phyloP scores from a whole-genome alignment of 2,888 invertebrate genomes.

The Drosophila mulleri region DNA sequence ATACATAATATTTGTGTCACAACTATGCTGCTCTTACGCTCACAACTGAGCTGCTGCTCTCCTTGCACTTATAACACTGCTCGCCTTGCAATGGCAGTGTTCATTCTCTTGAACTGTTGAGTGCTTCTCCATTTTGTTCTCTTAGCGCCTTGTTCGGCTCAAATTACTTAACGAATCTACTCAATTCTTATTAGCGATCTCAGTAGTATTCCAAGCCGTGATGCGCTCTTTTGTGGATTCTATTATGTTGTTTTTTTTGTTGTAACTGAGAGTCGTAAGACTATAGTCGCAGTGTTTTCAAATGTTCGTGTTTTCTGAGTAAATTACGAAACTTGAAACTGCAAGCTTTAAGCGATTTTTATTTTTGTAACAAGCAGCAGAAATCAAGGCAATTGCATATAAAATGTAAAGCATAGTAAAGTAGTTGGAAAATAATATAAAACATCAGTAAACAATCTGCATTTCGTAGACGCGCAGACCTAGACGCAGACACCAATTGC shows the following conservation, averaged over 20 bases:
- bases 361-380: conserved; percentile 3
- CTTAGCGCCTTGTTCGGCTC: not conserved
- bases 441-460: conserved; percentile 74
- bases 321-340: not conserved
- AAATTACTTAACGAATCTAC: not conserved
- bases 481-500: not conserved
- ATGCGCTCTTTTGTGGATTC: not conserved
- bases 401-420: conserved; percentile 49
- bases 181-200: not conserved
- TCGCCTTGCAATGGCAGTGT: too few species aligned
- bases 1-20: too few species aligned
- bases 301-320: not conserved
- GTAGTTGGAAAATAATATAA: conserved; percentile 60
- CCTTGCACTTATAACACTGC: not conserved
- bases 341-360: not conserved
- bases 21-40: not conserved
- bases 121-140: not conserved
- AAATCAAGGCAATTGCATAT: conserved; percentile 62
- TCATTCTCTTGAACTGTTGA: not conserved
- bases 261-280: not conserved
- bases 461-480: conserved; percentile 46
- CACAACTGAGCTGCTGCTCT: not conserved
- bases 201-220: not conserved
- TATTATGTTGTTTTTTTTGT: not conserved
- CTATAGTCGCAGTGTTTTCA: too few species aligned